Evolutionary conservation across 2,888 invertebrate species (phyloP), one percentile per base, ranked within the genome.

Genomic region (Lithophane semibrunnea): DNA sequence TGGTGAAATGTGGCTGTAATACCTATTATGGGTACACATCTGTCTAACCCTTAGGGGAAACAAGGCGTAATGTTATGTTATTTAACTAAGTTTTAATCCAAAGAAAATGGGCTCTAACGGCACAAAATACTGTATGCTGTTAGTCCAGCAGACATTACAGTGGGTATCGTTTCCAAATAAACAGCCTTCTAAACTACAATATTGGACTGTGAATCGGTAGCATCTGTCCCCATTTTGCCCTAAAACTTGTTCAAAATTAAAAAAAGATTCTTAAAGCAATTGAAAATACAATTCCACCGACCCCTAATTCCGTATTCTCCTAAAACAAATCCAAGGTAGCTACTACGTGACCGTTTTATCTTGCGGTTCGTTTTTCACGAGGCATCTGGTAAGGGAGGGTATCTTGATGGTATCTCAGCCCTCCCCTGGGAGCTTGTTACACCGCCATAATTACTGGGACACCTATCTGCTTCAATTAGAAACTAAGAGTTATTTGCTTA

Each of bases 381-480:
- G 86, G 74, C 92, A 93, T 93, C 93, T 93, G 93, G 84, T 76
- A 74, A 78, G 81, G 87, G 86, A 77, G 69, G 83, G 82, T 84
- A 80, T 84, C 88, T 82, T 77, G 80, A 52, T 81, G 86, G 86
- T 90, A 92, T 89, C 92, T 88, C 75, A 72, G 24, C 84, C 16
- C 86, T 93, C 95, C 93, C 94, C 3, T 0, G 93, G 94, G 96
- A 93, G 88, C 93, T 95, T 91, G 94, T 96, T 95, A 96, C 92
- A 92, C 92, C 92, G 91, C 90, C 90, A 92, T 95, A 95, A 96
- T 95, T 95, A 95, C 91, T 89, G 90, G 89, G 88, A 92, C 94
- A 95, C 95, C 95, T 95, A 94, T 94, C 94, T 93, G 89, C 89
- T 91, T 92, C 94, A 95, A 95, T 95, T 94, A 95, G 92, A 89